These are phyloP conservation scores for Varroa destructor DNA, from an alignment of 1,140 invertebrate genomes.

Conservation along the genomic window DNA sequence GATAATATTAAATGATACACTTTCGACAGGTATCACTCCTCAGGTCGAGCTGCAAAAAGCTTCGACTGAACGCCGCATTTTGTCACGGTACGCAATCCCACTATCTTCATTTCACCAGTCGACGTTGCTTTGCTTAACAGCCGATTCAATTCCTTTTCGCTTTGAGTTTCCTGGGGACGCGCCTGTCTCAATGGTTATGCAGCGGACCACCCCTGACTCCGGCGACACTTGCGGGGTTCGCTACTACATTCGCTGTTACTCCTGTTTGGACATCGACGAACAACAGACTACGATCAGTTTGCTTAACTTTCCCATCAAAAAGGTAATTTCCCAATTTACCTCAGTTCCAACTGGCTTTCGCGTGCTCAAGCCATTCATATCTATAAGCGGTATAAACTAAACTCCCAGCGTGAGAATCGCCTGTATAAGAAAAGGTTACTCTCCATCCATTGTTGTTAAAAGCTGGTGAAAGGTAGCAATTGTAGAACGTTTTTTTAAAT, in stretches of 20 bases:
- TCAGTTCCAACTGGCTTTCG: too few species aligned
- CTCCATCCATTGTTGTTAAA: too few species aligned
- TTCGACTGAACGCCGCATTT: background rate
- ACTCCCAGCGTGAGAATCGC: too few species aligned
- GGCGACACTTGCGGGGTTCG: constrained; percentile 19
- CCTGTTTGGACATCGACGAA: constrained; percentile 2
- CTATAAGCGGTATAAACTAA: too few species aligned
- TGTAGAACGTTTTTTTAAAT: too few species aligned
- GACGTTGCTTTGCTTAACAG: constrained; percentile 1
- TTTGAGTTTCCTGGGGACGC: constrained; percentile 26
- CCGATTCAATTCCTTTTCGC: constrained; percentile 12
- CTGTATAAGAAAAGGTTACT: too few species aligned
- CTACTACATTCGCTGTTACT: constrained; percentile 16
- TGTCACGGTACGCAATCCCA: constrained; percentile 9
- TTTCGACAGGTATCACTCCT: too few species aligned
- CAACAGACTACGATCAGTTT: constrained; percentile 25
- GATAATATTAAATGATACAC: too few species aligned
- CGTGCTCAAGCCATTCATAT: too few species aligned
- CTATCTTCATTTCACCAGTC: constrained; percentile 10
- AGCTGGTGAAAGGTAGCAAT: too few species aligned
- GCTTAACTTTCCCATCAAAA: constrained; percentile 23
- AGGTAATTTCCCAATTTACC: background rate
- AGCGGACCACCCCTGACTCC: background rate
- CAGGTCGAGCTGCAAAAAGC: background rate
- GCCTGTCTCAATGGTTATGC: constrained; percentile 17